Evolutionary conservation across 2,888 invertebrate species (phyloP).

Genomic region (Cynaeus angustus): DNA sequence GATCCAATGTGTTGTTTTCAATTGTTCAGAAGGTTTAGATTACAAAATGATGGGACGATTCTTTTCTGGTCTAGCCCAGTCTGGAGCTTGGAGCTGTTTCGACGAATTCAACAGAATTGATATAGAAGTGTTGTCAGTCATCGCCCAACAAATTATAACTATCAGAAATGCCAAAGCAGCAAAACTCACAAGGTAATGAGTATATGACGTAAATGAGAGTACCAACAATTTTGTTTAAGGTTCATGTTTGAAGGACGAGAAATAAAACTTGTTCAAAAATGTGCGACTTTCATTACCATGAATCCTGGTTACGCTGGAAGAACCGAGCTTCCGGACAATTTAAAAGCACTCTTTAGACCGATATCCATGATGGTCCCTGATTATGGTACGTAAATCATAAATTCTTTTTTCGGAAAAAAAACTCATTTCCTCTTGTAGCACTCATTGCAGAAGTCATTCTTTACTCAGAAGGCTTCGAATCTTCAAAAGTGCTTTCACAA

Average conservation of each 20-base stretch:
- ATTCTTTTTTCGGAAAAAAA: background rate
- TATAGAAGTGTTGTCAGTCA: slow-evolving; percentile 91
- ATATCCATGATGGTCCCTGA: slow-evolving; percentile 96
- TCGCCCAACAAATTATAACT: slow-evolving; percentile 91
- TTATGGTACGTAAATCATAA: slow-evolving; percentile 80
- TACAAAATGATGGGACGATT: slow-evolving; percentile 93
- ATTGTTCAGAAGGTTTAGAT: slow-evolving; percentile 87
- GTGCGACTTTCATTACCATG: slow-evolving; percentile 93
- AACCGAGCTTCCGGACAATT: slow-evolving; percentile 90
- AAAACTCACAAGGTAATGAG: slow-evolving; percentile 64
- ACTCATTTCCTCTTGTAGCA: slow-evolving; percentile 69
- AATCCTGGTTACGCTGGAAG: slow-evolving; percentile 94
- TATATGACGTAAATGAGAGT: background rate
- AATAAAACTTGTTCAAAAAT: slow-evolving; percentile 86
- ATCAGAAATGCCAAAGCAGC: slow-evolving; percentile 90
- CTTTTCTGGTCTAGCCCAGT: slow-evolving; percentile 91
- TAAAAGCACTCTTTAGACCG: slow-evolving; percentile 90
- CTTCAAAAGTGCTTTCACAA: slow-evolving; percentile 88
- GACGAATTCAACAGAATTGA: slow-evolving; percentile 95
- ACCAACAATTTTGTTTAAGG: slow-evolving; percentile 70
- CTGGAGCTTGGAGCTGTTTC: slow-evolving; percentile 95
- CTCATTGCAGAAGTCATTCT: slow-evolving; percentile 93
- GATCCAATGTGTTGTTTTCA: slow-evolving; percentile 93
- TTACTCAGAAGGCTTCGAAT: slow-evolving; percentile 95
- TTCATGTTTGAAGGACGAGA: slow-evolving; percentile 94